Evolutionary conservation across 2,113 vertebrate genomes (phyloP).

Genomic region (Ovibos moschatus): DNA sequence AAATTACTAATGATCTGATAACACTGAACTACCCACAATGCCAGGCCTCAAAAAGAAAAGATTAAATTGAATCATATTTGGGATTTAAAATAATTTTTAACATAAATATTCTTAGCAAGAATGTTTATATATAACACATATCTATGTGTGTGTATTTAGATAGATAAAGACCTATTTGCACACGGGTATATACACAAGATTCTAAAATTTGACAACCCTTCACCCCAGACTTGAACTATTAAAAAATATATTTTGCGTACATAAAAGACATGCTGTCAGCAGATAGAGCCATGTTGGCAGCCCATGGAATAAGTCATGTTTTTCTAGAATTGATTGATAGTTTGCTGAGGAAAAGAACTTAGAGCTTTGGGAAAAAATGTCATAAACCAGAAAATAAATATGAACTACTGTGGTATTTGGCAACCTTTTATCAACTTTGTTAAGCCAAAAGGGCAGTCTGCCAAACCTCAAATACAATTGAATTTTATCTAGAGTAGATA

Average conservation of each 20-base stretch:
- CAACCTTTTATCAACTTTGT: conserved; percentile 74
- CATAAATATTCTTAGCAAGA: neutral
- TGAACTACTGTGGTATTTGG: conserved; percentile 74
- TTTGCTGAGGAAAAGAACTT: conserved; percentile 60
- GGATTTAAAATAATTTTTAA: conserved; percentile 19
- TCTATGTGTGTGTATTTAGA: neutral
- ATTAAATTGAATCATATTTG: neutral
- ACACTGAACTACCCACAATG: neutral
- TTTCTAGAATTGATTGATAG: conserved; percentile 69
- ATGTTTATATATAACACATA: neutral
- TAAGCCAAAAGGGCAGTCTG: conserved; percentile 74
- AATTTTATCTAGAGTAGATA: conserved; percentile 57
- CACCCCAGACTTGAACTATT: neutral
- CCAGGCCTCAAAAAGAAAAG: neutral
- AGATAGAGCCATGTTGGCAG: conserved; percentile 33
- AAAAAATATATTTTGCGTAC: neutral
- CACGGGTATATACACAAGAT: neutral
- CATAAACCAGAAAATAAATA: conserved; percentile 74
- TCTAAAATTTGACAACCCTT: neutral
- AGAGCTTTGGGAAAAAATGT: conserved; percentile 58
- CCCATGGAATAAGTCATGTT: conserved; percentile 41
- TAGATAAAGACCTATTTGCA: neutral
- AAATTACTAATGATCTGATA: neutral
- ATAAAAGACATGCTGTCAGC: conserved; percentile 38
- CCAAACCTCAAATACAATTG: conserved; percentile 71